phyloP scores from a whole-genome alignment of 2,113 vertebrate genomes.

The Alligator mississippiensis region DNA sequence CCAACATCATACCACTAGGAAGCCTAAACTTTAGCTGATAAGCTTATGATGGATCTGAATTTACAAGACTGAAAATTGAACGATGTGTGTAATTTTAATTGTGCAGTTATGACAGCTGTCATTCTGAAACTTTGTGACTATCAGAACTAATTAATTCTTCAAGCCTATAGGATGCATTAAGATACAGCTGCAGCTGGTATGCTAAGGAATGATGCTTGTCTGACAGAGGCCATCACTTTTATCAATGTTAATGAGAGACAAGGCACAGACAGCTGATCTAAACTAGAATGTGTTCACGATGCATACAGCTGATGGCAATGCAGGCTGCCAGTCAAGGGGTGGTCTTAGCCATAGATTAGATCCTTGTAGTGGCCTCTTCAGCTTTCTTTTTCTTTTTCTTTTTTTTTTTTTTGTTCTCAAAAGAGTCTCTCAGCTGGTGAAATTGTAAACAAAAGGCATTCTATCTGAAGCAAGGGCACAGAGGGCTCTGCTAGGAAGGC shows the following conservation, averaged over 20 bases:
- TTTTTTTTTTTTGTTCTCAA: conserved; percentile 61
- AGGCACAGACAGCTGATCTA: conserved; percentile 62
- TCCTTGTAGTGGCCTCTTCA: conserved; percentile 76
- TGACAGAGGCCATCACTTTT: conserved; percentile 45
- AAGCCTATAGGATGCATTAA: conserved; percentile 39
- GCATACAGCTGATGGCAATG: conserved; percentile 75
- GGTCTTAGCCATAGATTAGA: conserved; percentile 75
- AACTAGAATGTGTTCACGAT: conserved; percentile 8
- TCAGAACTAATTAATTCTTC: conserved; percentile 75
- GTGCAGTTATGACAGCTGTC: conserved; percentile 54
- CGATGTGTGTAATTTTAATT: conserved; percentile 61
- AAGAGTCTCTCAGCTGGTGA: conserved; percentile 77
- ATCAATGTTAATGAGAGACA: conserved; percentile 71
- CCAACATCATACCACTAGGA: conserved; percentile 28
- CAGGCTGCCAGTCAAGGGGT: conserved; percentile 68
- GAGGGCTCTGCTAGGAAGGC: conserved; percentile 31
- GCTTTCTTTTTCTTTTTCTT: conserved; percentile 29
- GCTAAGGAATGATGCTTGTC: conserved; percentile 65
- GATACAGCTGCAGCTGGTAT: conserved; percentile 75
- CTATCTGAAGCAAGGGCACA: not conserved
- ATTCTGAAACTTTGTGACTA: conserved; percentile 54
- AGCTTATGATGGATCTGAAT: conserved; percentile 27
- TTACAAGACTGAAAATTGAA: conserved; percentile 44
- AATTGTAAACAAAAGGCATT: conserved; percentile 77
- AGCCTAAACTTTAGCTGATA: not conserved